Base-by-base conservation (phyloP, 2,797 vertebrate species). In the Pangasius sanitwongsei region DNA sequence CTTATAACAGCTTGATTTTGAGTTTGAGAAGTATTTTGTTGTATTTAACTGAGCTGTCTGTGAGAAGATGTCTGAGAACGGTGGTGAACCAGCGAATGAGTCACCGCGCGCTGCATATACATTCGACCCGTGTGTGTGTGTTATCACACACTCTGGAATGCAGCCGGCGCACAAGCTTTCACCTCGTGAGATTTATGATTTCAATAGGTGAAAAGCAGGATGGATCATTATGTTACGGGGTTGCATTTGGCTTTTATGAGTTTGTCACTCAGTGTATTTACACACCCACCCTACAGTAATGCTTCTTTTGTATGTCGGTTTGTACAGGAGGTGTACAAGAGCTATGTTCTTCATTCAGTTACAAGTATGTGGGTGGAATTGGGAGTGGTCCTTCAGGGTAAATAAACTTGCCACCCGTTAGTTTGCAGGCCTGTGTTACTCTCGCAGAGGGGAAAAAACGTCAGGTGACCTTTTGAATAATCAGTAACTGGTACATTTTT, bases 121-220 rank as follows among this genome's bases (percentile, higher is more conserved):
- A 37, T 2, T 75, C 6, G 44, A 44, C 25, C 69, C 13, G 72
- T 8, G 13, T 48, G 23, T 44, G 41, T n/a, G 37, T 37, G 1
- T 37, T 6, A 77, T 12, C 41, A 25, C 28, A 15, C 25, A 4
- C 55, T 53, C n/a, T 34, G 57, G 86, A 80, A 67, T 65, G 57
- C 72, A 44, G 86, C 59, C 59, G 15, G 41, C 48, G 50, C 28
- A 20, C 63, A 84, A 50, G 7, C 16, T 44, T 67, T 84, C 63
- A 50, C 15, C 44, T 50, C 82, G 13, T 55, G 61, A 86, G 59
- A 85, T 90, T 85, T 61, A 74, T 57, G 57, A n/a, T 80, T 16
- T 89, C 65, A 91, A 87, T 41, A 77, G 88, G 83, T 83, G 88
- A 70, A 83, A 85, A 86, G 83, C 84, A 77, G 44, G 84, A 91